These are phyloP conservation scores for Caranx ignobilis DNA, from an alignment of 2,113 vertebrate species.

Conservation along the genomic window DNA sequence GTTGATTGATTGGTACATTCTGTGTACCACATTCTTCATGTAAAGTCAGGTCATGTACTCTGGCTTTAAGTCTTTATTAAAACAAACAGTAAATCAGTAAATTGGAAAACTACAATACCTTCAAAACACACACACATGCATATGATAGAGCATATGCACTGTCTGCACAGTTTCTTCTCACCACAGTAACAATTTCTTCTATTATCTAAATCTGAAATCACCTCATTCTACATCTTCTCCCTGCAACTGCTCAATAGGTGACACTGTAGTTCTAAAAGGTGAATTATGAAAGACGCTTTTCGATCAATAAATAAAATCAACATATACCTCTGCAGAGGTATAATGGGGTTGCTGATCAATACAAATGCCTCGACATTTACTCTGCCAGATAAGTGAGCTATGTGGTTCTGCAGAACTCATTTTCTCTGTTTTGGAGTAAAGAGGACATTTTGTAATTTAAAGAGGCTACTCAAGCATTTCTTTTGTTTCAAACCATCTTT, in stretches of 20 bases:
- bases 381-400: conserved; percentile 6
- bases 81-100: conserved; percentile 25
- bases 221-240: conserved; percentile 16
- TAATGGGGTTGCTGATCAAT: conserved; percentile 27
- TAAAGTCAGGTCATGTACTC: background rate
- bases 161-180: background rate
- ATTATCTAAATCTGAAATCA: conserved; percentile 23
- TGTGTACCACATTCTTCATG: background rate
- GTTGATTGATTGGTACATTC: conserved; percentile 7
- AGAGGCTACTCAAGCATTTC: conserved; percentile 22
- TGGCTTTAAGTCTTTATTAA: conserved; percentile 10
- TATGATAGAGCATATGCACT: conserved; percentile 2
- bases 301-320: conserved; percentile 35
- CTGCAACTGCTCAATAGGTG: conserved; percentile 8
- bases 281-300: conserved; percentile 19
- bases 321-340: conserved; percentile 41
- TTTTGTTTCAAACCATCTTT: conserved; percentile 25
- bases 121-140: background rate
- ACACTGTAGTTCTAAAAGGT: conserved; percentile 12
- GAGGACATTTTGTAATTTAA: background rate
- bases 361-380: conserved; percentile 27
- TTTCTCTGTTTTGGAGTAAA: conserved; percentile 4
- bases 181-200: conserved; percentile 19
- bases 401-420: conserved; percentile 25
- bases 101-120: conserved; percentile 25